phyloP scores from a whole-genome alignment of 1,140 invertebrate genomes.

The Camponotus pennsylvanicus region DNA sequence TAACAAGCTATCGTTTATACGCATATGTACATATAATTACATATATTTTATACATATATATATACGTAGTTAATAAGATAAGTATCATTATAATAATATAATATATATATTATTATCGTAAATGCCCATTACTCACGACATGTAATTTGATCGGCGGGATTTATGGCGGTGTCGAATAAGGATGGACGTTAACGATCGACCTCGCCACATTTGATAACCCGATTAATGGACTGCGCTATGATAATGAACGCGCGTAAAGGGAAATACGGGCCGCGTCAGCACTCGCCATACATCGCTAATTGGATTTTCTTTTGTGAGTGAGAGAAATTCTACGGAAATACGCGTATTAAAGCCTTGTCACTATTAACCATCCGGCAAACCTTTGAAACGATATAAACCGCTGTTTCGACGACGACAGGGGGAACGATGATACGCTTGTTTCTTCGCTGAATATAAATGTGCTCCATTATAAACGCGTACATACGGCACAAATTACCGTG shows the following conservation, averaged over 20 bases:
- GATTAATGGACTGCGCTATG: conserved; percentile 46
- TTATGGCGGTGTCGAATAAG: conserved; percentile 46
- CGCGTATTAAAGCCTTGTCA: conserved; percentile 18
- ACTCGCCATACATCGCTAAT: conserved; percentile 53
- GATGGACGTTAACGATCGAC: conserved; percentile 41
- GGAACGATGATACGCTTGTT: neutral
- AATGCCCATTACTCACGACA: conserved; percentile 41
- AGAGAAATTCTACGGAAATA: conserved; percentile 44
- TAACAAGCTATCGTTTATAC: conserved; percentile 52
- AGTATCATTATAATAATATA: conserved; percentile 41
- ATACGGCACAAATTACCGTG: neutral
- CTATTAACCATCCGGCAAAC: conserved; percentile 20
- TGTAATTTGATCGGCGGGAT: conserved; percentile 57
- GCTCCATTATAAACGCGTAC: conserved; percentile 54
- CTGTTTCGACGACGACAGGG: conserved; percentile 2
- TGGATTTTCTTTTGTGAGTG: conserved; percentile 65
- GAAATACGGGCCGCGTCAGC: neutral
- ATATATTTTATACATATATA: too few relatives aligned
- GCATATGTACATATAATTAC: neutral
- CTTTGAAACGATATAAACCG: conserved; percentile 10
- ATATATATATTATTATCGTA: conserved; percentile 47
- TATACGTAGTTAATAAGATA: conserved; percentile 35
- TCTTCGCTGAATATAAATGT: conserved; percentile 63
- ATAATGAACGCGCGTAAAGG: conserved; percentile 38
- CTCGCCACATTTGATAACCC: conserved; percentile 48